Base-by-base conservation (phyloP, 2,888 invertebrate genomes). In the Orthonychiurus folsomi region DNA sequence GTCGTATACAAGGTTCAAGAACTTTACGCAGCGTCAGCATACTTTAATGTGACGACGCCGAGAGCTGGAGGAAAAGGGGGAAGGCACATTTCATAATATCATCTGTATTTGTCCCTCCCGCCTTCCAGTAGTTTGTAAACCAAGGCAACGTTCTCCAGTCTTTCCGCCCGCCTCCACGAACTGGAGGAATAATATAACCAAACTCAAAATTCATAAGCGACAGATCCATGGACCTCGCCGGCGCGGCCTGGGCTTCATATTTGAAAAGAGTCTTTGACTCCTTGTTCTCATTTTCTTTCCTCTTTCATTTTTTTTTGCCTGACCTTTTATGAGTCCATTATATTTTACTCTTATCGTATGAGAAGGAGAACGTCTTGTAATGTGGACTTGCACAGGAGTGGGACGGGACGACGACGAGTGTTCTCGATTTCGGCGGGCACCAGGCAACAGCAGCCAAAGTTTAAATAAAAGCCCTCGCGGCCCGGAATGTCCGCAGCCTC, bases 251-350 rank as follows among this genome's bases (percentile, higher is more conserved):
- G 5, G 3, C 23, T n/a, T 20, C n/a, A 52, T 20, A 55, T 20
- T 55, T 12, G 55, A 55, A 55, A 55, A 55, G 55, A 55, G 55
- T 23, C 55, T 55, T 23, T 55, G 20, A 21, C 15, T 53, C 28
- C 56, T 50, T 50, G 20, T 24, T 60, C 50, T 23, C 24, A 23
- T 63, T 48, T 54, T 48, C 61, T 21, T 21, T 27, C 52, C 50
- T 52, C n/a, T n/a, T n/a, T n/a, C n/a, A n/a, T 59, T 59, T 56
- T 55, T 59, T 50, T 63, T 60, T 58, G 59, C 63, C 60, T 69
- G 70, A 70, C 70, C 70, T 70, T 70, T 68, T 67, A 68, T 66
- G 63, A 65, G 64, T 64, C 66, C 64, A 70, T 70, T 70, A 65
- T 56, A 63, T 67, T 70, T 68, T 68, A 70, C 37, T 37, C 37